phyloP scores from a whole-genome alignment of 2,797 vertebrate genomes.

The Rachycentron canadum region DNA sequence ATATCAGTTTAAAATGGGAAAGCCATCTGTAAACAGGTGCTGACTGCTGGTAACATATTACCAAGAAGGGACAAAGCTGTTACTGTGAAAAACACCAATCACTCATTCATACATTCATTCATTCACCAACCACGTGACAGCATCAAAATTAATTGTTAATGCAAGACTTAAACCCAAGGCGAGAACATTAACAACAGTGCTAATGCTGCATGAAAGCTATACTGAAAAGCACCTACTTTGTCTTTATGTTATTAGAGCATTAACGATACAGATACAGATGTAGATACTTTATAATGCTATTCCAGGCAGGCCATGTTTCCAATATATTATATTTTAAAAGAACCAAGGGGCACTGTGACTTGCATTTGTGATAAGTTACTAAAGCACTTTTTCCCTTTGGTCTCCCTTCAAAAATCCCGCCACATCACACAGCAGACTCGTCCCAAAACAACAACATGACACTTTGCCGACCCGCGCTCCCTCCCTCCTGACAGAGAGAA shows the following conservation, averaged over 20 bases:
- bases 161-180: not conserved
- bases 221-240: not conserved
- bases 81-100: not conserved
- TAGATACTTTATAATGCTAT: slow-evolving; percentile 18
- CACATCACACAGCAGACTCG: slow-evolving; percentile 77
- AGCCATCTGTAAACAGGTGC: not conserved
- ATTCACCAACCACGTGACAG: not conserved
- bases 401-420: slow-evolving; percentile 80
- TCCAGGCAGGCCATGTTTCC: slow-evolving; percentile 28
- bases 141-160: not conserved
- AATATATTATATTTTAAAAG: slow-evolving; percentile 53
- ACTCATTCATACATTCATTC: not conserved
- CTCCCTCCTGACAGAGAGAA: slow-evolving; percentile 71
- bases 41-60: not conserved
- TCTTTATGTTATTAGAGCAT: slow-evolving; percentile 20
- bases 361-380: slow-evolving; percentile 71
- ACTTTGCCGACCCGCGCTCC: slow-evolving; percentile 75
- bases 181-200: not conserved
- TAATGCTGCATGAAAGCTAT: not conserved
- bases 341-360: slow-evolving; percentile 58
- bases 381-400: slow-evolving; percentile 74
- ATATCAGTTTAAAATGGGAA: slow-evolving; percentile 10
- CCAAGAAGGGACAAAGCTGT: not conserved
- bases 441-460: slow-evolving; percentile 85
- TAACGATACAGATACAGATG: not conserved